Evolutionary conservation across 2,888 invertebrate species (phyloP).

Genomic region (Andrena flavipes): DNA sequence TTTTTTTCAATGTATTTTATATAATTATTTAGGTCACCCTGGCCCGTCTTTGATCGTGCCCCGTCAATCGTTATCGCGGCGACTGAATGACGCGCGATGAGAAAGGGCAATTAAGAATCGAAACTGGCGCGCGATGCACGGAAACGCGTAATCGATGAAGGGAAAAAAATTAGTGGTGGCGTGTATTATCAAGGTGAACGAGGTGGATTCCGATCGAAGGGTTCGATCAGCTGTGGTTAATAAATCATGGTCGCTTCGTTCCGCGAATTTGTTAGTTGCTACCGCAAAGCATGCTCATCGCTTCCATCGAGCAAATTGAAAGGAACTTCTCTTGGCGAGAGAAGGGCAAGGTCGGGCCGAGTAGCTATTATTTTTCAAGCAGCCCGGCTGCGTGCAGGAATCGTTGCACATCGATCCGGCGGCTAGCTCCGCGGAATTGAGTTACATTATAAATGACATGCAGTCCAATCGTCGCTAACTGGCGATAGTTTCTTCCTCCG

Average conservation of each 20-base stretch:
- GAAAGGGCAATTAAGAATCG: too few relatives aligned
- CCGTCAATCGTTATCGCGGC: too few relatives aligned
- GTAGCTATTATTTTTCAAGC: conserved; percentile 29
- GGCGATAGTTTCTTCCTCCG: not conserved
- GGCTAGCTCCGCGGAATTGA: conserved; percentile 69
- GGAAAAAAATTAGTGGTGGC: too few relatives aligned
- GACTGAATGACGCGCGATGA: too few relatives aligned
- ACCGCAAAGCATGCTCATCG: too few relatives aligned
- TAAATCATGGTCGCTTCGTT: conserved; percentile 15
- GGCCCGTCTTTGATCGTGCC: too few relatives aligned
- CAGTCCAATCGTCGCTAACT: conserved; percentile 25
- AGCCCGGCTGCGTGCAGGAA: conserved; percentile 56
- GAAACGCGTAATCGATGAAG: not conserved
- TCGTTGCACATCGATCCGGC: conserved; percentile 69
- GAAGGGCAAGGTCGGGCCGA: conserved; percentile 46
- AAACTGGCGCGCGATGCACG: too few relatives aligned
- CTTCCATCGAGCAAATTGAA: conserved; percentile 5
- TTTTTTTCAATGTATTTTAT: too few relatives aligned
- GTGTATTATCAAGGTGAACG: not conserved
- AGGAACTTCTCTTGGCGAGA: not conserved
- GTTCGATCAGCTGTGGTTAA: not conserved
- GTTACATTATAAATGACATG: conserved; percentile 77
- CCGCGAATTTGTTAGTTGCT: not conserved
- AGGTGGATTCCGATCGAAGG: not conserved
- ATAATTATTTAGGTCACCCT: too few relatives aligned